A percentile compares a stretch with the other conserved stretches of the same genome.
These are phyloP conservation scores for Hoplostethus atlanticus DNA, from an alignment of 2,797 vertebrate species.

Conservation along the genomic window DNA sequence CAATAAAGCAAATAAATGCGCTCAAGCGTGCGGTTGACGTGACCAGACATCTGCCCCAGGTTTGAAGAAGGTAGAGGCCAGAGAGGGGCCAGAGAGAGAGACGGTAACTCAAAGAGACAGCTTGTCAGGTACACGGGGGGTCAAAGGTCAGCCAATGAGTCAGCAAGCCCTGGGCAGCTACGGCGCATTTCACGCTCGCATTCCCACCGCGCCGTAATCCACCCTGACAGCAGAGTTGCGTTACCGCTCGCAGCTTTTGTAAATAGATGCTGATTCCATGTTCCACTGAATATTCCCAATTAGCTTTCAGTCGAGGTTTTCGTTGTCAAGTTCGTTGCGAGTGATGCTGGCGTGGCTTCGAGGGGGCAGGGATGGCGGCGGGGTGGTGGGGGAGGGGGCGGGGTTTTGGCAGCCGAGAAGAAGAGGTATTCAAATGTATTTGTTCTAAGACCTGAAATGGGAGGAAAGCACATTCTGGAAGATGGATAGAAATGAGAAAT, in stretches of 20 bases:
- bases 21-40: slow-evolving; percentile 23
- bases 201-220: slow-evolving; percentile 71
- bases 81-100: background rate
- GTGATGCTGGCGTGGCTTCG: slow-evolving; percentile 30
- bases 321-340: slow-evolving; percentile 43
- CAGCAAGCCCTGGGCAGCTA: slow-evolving; percentile 70
- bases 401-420: slow-evolving; percentile 52
- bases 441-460: slow-evolving; percentile 59
- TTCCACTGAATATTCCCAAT: slow-evolving; percentile 50
- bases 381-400: background rate
- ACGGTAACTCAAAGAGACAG: slow-evolving; percentile 44
- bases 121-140: slow-evolving; percentile 57
- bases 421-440: slow-evolving; percentile 51
- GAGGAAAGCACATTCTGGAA: slow-evolving; percentile 54
- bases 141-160: slow-evolving; percentile 64
- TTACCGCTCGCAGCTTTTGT: slow-evolving; percentile 60
- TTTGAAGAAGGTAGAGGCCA: background rate
- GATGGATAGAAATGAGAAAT: slow-evolving; percentile 74
- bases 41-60: slow-evolving; percentile 18
- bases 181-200: slow-evolving; percentile 74
- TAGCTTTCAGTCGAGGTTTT: slow-evolving; percentile 46
- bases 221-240: slow-evolving; percentile 73
- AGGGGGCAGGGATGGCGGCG: slow-evolving; percentile 13
- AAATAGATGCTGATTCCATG: slow-evolving; percentile 48
- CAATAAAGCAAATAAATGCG: background rate